These are phyloP conservation scores for Tetraneura akinire DNA, from an alignment of 1,140 invertebrate genomes.

Conservation along the genomic window DNA sequence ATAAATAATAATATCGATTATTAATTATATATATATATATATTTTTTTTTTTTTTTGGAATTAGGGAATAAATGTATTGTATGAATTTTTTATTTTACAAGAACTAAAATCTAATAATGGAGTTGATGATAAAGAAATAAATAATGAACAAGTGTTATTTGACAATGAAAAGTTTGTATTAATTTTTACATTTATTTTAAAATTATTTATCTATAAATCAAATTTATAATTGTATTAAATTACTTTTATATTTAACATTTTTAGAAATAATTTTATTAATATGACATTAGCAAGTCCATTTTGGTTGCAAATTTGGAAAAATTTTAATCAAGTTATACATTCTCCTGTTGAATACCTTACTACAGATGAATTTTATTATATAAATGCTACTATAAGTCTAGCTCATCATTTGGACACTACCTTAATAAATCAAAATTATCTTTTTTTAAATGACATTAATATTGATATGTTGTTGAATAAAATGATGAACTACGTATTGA, in stretches of 20 bases:
- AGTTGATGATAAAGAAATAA: neutral
- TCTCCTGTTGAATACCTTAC: neutral
- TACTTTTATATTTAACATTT: neutral
- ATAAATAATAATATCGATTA: neutral
- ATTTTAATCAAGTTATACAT: neutral
- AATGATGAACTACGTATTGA: constrained; percentile 12
- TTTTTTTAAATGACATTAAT: constrained; percentile 18
- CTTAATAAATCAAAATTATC: constrained; percentile 5
- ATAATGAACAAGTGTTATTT: constrained; percentile 8
- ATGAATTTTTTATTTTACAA: constrained; percentile 45
- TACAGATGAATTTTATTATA: constrained; percentile 4
- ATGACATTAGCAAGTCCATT: constrained; percentile 3
- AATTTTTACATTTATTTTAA: neutral
- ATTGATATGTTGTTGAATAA: constrained; percentile 30
- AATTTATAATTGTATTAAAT: neutral
- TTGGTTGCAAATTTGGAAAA: constrained; percentile 26
- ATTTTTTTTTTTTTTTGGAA: no score
- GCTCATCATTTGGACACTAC: constrained; percentile 23
- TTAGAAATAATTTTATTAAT: neutral
- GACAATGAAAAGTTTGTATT: neutral
- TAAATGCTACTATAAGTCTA: constrained; percentile 5
- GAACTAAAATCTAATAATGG: constrained; percentile 13
- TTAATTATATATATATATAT: neutral
- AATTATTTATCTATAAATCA: neutral
- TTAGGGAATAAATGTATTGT: constrained; percentile 13